These are phyloP conservation scores for Toxotes lorentzi DNA, from an alignment of 2,797 vertebrate genomes.

Conservation along the genomic window DNA sequence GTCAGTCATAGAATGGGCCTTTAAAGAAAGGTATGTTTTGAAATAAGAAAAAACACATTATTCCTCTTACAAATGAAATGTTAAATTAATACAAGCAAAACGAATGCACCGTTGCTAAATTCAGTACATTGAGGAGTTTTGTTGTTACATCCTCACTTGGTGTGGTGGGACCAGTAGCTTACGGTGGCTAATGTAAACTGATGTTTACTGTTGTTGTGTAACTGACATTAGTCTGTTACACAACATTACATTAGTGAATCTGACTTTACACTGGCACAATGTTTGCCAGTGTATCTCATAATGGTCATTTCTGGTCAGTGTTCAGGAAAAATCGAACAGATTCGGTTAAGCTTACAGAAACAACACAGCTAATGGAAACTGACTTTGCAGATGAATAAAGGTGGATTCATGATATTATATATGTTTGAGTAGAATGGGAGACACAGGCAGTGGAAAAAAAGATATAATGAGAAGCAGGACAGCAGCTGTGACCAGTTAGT, in stretches of 20 bases:
- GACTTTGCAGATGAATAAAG: background rate
- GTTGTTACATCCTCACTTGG: background rate
- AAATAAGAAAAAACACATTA: background rate
- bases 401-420: background rate
- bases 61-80: background rate
- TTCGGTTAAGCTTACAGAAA: background rate
- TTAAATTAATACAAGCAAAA: background rate
- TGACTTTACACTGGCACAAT: background rate
- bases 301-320: background rate
- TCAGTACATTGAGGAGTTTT: too few relatives aligned
- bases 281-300: too few relatives aligned
- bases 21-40: background rate
- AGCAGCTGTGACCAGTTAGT: constrained; percentile 57
- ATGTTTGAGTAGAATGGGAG: background rate
- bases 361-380: background rate
- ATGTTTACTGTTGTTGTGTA: background rate
- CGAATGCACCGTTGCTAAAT: background rate
- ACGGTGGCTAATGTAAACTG: background rate
- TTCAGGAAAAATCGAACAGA: background rate
- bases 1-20: background rate
- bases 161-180: background rate
- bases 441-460: background rate
- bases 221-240: background rate
- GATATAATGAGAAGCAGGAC: constrained; percentile 37
- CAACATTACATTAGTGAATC: background rate